Conservation (phyloP, 1,140 invertebrate species). For the Amphibalanus amphitrite region DNA sequence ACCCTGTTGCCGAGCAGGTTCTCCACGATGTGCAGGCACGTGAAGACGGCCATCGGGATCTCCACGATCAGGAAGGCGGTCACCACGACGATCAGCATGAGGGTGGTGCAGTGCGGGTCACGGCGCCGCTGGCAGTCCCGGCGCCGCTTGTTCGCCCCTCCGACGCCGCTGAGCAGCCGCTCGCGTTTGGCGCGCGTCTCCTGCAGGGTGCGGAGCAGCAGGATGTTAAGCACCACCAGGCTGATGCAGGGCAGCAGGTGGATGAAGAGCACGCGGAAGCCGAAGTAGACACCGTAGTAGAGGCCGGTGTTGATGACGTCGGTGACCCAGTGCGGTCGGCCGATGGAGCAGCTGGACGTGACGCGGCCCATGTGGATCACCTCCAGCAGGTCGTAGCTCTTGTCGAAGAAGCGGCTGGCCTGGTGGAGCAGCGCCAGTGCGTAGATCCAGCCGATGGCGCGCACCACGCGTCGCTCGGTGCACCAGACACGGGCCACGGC, state of each 20-base stretch:
- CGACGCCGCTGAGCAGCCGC: conserved; percentile 30
- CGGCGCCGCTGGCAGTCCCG: conserved; percentile 58
- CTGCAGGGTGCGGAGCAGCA: conserved; percentile 67
- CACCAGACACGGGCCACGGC: conserved; percentile 66
- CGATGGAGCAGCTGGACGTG: conserved; percentile 13
- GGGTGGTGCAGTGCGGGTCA: conserved; percentile 80
- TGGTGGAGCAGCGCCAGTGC: conserved; percentile 58
- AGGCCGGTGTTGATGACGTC: conserved; percentile 39
- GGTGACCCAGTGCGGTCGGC: conserved; percentile 43
- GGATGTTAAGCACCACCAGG: conserved; percentile 69
- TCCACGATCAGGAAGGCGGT: conserved; percentile 78
- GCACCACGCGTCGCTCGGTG: conserved; percentile 61
- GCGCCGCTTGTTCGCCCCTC: conserved; percentile 49
- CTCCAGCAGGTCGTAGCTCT: conserved; percentile 30
- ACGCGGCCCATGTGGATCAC: conserved; percentile 34
- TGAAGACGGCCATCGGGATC: conserved; percentile 74
- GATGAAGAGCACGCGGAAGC: conserved; percentile 75
- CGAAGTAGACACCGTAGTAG: conserved; percentile 63
- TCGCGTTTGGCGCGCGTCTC: conserved; percentile 60
- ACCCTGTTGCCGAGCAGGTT: conserved; percentile 45
- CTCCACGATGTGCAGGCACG: conserved; percentile 63
- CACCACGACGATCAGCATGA: conserved; percentile 90
- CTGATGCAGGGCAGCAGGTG: conserved; percentile 74
- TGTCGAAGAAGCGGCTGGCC: conserved; percentile 50
- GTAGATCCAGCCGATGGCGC: conserved; percentile 53